Evolutionary conservation across 37 sponge, comb jelly and placozoan species (phyloP).

Genomic region (Halichondria panicea): DNA sequence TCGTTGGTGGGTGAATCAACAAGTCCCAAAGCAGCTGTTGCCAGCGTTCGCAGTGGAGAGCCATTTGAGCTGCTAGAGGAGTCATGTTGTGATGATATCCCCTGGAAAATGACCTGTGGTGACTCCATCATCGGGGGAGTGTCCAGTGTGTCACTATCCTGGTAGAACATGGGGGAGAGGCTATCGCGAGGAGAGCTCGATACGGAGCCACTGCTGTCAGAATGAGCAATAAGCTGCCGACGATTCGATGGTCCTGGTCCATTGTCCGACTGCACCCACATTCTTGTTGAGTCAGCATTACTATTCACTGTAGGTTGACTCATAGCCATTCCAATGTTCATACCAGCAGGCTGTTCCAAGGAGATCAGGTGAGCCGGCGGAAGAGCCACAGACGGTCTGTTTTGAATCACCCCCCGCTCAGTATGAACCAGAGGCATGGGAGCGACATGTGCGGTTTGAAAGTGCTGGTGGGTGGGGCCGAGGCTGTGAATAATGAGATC

Average conservation of each 20-base stretch:
- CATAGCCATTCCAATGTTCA: neutral
- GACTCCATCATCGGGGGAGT: neutral
- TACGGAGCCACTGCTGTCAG: neutral
- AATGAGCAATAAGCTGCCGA: too few relatives aligned
- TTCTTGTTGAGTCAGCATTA: neutral
- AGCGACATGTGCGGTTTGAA: neutral
- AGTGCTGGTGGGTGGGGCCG: neutral
- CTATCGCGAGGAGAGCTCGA: neutral
- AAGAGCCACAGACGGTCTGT: neutral
- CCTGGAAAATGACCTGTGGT: neutral
- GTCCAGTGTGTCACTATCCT: neutral
- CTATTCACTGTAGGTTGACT: neutral
- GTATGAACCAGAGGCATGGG: conserved; percentile 2
- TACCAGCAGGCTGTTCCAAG: neutral
- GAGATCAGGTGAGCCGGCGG: neutral
- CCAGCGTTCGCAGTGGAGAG: conserved; percentile 28
- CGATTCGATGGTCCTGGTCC: too few relatives aligned
- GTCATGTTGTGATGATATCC: neutral
- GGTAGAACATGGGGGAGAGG: conserved; percentile 6
- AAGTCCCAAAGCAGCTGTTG: conserved; percentile 28
- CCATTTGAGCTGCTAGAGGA: neutral
- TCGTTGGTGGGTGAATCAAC: conserved; percentile 3
- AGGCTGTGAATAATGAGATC: neutral
- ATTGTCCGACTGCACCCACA: too few relatives aligned
- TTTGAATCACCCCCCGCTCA: neutral